Evolutionary conservation across 2,797 vertebrate species (phyloP).

Genomic region (Philypnodon macrostomus): DNA sequence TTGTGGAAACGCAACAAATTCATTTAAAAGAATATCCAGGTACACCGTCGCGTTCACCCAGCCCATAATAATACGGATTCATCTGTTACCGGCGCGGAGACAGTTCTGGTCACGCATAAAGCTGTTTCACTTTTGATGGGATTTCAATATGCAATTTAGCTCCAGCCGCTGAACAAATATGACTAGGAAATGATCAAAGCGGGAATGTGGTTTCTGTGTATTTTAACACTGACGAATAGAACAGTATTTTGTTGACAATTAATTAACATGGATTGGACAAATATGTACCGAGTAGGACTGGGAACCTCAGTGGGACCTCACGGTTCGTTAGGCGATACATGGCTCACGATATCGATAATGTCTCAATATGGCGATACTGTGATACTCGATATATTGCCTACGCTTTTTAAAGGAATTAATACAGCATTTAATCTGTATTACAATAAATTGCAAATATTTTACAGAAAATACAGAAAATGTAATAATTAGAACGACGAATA

Average conservation of each 20-base stretch:
- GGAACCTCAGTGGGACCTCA: no score
- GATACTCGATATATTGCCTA: no score
- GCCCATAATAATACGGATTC: neutral
- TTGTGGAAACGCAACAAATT: neutral
- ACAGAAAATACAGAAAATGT: no score
- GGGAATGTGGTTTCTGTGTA: neutral
- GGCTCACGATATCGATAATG: no score
- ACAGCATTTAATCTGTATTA: no score
- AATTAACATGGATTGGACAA: neutral
- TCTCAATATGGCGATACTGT: no score
- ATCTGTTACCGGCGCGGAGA: neutral
- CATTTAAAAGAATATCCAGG: neutral
- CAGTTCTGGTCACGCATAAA: no score
- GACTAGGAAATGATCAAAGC: neutral
- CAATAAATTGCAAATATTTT: no score
- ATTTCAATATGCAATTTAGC: conserved; percentile 1
- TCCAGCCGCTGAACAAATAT: neutral
- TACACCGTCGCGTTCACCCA: neutral
- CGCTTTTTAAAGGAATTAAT: no score
- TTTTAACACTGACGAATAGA: neutral
- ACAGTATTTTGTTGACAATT: neutral
- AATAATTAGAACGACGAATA: no score
- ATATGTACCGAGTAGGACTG: neutral
- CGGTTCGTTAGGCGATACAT: no score
- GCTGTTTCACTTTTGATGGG: neutral